Percentiles rank a stretch among this genome's conserved stretches.
Evolutionary conservation across 1,140 invertebrate genomes (phyloP).

Genomic region (Chironomus striatipennis): DNA sequence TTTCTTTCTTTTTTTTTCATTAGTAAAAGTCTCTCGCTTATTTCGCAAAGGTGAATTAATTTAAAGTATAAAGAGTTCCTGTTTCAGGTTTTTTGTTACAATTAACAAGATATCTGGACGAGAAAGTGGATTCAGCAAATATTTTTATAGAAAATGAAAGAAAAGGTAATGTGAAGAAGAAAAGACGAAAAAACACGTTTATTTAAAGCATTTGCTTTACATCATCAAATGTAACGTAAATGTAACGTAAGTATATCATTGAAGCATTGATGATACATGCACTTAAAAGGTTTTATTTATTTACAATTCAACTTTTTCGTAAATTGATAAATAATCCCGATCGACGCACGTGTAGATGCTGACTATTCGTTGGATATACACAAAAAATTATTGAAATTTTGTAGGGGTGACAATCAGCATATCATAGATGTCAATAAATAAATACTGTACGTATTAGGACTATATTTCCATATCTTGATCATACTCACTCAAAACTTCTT

Average conservation of each 20-base stretch:
- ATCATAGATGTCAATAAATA: no score
- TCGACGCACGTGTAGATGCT: no score
- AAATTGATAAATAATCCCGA: no score
- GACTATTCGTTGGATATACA: no score
- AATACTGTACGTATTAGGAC: no score
- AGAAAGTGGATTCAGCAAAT: constrained; percentile 23
- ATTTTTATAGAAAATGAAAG: constrained; percentile 24
- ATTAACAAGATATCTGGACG: constrained; percentile 22
- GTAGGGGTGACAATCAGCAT: no score
- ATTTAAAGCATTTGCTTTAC: constrained; percentile 20
- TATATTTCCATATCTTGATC: no score
- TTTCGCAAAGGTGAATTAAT: constrained; percentile 18
- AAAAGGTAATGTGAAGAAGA: constrained; percentile 13
- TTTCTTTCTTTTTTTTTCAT: constrained; percentile 17
- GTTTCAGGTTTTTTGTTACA: constrained; percentile 23
- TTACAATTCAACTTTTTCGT: no score
- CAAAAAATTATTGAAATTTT: no score
- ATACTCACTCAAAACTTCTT: no score
- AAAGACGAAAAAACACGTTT: constrained; percentile 16
- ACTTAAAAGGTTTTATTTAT: no score
- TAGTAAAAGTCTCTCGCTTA: constrained; percentile 15
- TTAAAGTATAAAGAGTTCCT: constrained; percentile 23
- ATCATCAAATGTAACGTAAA: not conserved
- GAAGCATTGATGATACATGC: no score
- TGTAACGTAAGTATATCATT: not conserved